Base-by-base conservation (phyloP, 2,888 invertebrate genomes). In the Tiphia femorata region DNA sequence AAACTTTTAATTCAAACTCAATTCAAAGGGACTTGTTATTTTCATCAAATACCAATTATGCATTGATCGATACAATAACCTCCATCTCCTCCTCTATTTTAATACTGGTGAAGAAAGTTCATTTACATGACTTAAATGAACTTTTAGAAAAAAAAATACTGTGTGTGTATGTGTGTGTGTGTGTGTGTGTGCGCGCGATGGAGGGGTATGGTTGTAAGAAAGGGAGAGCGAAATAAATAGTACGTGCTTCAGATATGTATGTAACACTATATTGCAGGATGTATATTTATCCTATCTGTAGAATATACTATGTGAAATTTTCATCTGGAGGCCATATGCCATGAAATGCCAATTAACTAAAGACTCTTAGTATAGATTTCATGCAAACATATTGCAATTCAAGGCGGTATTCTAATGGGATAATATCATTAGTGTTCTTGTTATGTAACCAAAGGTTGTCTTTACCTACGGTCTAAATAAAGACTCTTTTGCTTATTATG, bases 331-430 rank as follows among this genome's bases (percentile, higher is more conserved):
- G 76, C 75, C 76, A 77, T 75, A 76, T 56, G 75, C 73, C 75
- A 64, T 65, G 58, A 76, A 79, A 81, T 78, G 80, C 81, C 80
- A 81, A 81, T 81, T 80, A 70, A 80, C 67, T 77, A 71, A 79
- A 80, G 77, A 81, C 77, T 77, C 75, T 61, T 79, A 78, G 73
- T 68, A 57, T 79, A 79, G 69, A 66, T 67, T 33, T 33, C 33
- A 33, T 14, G 33, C 52, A 63, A 69, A 64, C 48, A 67, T 66
- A 70, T 64, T 71, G 52, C 68, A 68, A 33, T 14, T 33, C 12
- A 14, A 33, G 14, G 33, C 66, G 65, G 66, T 69, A 73, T 66
- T 70, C 63, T 67, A 70, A 40, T 10, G n/a, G n/a, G n/a, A 60
- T 67, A 68, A 60, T 61, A 64, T 66, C 64, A 60, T 65, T 65